Percentiles rank a stretch among this genome's conserved stretches.
phyloP scores from a whole-genome alignment of 2,888 invertebrate species.

The Conistra vaccinii region DNA sequence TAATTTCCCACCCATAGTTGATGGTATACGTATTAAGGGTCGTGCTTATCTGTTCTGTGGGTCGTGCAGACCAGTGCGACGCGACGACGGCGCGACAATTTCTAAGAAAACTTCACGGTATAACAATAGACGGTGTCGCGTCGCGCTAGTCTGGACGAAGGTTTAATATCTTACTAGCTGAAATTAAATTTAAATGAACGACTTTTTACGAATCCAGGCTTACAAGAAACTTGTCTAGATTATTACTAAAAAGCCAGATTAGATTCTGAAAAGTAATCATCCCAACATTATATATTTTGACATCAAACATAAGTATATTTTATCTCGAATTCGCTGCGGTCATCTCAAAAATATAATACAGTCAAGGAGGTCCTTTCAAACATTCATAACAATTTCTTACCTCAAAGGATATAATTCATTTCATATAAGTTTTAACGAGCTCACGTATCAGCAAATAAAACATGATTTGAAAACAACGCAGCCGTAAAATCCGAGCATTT shows the following conservation, averaged over 20 bases:
- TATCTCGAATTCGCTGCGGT: conserved; percentile 31
- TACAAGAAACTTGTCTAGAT: conserved; percentile 17
- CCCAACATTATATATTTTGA: conserved; percentile 31
- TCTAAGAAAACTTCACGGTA: no score
- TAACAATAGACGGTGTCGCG: no score
- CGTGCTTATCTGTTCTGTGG: no score
- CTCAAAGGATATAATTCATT: conserved; percentile 50
- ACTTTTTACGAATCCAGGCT: neutral
- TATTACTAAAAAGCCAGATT: conserved; percentile 22
- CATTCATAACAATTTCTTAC: conserved; percentile 54
- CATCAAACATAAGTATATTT: conserved; percentile 35
- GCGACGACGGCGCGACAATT: no score
- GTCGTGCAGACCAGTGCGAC: no score
- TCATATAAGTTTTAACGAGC: conserved; percentile 63
- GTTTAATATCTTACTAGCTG: neutral
- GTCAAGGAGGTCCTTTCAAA: conserved; percentile 37
- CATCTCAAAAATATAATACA: conserved; percentile 40
- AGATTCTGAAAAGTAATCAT: conserved; percentile 41
- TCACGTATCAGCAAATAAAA: conserved; percentile 65
- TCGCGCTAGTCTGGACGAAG: no score
- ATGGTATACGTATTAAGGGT: no score
- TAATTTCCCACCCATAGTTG: no score
- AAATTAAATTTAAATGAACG: conserved; percentile 12
- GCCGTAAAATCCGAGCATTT: conserved; percentile 64
- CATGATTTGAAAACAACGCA: conserved; percentile 64